phyloP scores from a whole-genome alignment of 2,113 vertebrate genomes.

The Felis catus region F.catus_Fca126_mat1.0 CM031416.1:107506001-107506500 shows the following conservation, averaged over 20 bases:
- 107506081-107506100: slow-evolving; percentile 55
- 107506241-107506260: slow-evolving; percentile 27
- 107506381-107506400: slow-evolving; percentile 8
- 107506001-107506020: slow-evolving; percentile 27
- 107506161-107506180: slow-evolving; percentile 73
- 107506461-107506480: neutral
- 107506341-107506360: slow-evolving; percentile 31
- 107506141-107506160: slow-evolving; percentile 76
- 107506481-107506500: no score
- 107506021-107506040: slow-evolving; percentile 47
- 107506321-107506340: slow-evolving; percentile 41
- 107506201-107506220: slow-evolving; percentile 66
- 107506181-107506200: slow-evolving; percentile 72
- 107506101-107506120: slow-evolving; percentile 63
- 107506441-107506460: neutral
- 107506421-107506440: neutral
- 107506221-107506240: slow-evolving; percentile 50
- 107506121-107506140: slow-evolving; percentile 59
- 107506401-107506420: neutral
- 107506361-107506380: neutral
- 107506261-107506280: slow-evolving; percentile 42
- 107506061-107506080: slow-evolving; percentile 61
- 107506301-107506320: slow-evolving; percentile 36
- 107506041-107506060: slow-evolving; percentile 52
- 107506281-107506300: slow-evolving; percentile 54